These are phyloP conservation scores for Watsonalla cultraria DNA, from an alignment of 2,888 invertebrate species.

Conservation along the genomic window DNA sequence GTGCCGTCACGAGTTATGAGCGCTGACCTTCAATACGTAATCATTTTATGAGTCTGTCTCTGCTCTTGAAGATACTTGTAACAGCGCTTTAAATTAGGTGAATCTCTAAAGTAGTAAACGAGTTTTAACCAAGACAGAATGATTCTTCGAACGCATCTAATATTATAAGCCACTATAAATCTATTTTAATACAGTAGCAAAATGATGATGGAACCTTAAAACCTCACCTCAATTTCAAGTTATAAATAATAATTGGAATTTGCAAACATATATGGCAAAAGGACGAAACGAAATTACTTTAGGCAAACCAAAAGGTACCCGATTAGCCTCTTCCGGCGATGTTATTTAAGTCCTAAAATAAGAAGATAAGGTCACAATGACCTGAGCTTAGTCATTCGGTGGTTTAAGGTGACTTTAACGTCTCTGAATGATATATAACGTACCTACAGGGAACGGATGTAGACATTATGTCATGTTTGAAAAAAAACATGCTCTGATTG, in stretches of 20 bases:
- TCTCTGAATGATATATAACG: background rate
- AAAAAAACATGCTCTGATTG: background rate
- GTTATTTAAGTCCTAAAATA: conserved; percentile 53
- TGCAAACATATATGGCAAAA: conserved; percentile 13
- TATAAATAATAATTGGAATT: conserved; percentile 8
- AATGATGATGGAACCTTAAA: background rate
- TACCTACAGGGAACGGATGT: conserved; percentile 1
- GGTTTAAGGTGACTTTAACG: conserved; percentile 41
- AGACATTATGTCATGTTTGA: background rate
- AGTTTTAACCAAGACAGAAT: no score
- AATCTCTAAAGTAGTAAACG: no score
- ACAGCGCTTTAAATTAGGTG: no score
- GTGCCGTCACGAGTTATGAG: no score
- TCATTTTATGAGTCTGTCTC: no score
- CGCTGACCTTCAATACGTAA: no score
- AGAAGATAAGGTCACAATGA: conserved; percentile 59
- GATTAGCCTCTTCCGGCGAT: conserved; percentile 70
- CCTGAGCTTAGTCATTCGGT: conserved; percentile 47
- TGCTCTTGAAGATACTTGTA: no score
- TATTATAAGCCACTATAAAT: no score
- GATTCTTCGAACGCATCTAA: no score
- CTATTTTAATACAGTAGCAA: background rate
- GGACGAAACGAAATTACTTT: conserved; percentile 40
- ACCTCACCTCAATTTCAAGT: background rate
- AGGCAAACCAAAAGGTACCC: conserved; percentile 57